phyloP scores from a whole-genome alignment of 2,797 vertebrate genomes.

The Clarias fuscus region DNA sequence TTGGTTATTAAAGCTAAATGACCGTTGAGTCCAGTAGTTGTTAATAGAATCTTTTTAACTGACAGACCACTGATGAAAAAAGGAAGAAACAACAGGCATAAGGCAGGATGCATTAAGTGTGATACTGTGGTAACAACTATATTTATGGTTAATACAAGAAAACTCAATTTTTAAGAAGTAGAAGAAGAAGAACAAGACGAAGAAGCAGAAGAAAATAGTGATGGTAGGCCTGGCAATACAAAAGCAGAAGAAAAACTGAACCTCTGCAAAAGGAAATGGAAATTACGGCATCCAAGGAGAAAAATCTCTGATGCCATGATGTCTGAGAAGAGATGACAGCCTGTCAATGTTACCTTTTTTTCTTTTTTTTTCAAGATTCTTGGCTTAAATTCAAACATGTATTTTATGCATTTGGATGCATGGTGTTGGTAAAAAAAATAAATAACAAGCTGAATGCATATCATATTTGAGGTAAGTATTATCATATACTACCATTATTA shows the following conservation, averaged over 20 bases:
- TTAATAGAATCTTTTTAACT: not conserved
- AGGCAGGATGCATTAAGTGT: not conserved
- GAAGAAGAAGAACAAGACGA: not conserved
- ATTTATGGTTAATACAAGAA: not conserved
- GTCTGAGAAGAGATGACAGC: not conserved
- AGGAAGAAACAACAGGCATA: not conserved
- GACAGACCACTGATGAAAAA: not conserved
- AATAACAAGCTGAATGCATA: conserved; percentile 25
- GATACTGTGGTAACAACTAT: not conserved
- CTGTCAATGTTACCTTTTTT: conserved; percentile 14
- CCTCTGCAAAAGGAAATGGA: conserved; percentile 1
- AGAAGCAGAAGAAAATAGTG: not conserved
- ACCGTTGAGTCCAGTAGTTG: not conserved
- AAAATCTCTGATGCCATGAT: not conserved
- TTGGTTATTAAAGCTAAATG: not conserved
- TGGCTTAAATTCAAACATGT: conserved; percentile 50
- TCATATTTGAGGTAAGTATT: conserved; percentile 53
- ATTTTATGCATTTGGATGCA: conserved; percentile 59
- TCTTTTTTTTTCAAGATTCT: not conserved
- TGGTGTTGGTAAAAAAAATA: conserved; percentile 34
- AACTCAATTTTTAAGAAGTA: not conserved
- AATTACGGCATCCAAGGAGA: not conserved
- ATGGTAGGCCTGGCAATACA: not conserved
- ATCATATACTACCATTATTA: conserved; percentile 6
- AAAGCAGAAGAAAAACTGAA: not conserved